A percentile compares a stretch with the other conserved stretches of the same genome.
Conservation (phyloP, 2,888 invertebrate genomes). For the Leptogaster cylindrica region DNA sequence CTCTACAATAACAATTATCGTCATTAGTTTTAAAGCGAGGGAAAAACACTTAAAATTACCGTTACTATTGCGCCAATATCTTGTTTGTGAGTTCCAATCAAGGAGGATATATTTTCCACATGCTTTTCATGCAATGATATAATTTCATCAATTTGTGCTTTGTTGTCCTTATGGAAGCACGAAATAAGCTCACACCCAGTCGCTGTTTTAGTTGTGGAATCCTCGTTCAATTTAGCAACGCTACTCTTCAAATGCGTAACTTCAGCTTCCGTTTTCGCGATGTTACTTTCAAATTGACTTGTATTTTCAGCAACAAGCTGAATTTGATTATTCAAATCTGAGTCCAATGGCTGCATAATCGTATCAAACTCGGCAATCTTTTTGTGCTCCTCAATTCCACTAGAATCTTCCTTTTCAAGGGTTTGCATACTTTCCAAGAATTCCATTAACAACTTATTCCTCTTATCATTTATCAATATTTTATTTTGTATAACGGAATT, state of each 20-base stretch:
- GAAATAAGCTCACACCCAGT: no score
- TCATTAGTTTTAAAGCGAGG: not conserved
- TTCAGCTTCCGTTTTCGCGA: not conserved
- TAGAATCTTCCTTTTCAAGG: not conserved
- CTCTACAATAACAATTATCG: not conserved
- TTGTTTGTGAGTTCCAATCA: not conserved
- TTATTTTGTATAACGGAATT: not conserved
- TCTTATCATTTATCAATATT: not conserved
- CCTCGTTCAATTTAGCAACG: no score
- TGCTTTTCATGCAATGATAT: not conserved
- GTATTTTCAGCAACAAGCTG: not conserved
- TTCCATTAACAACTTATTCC: not conserved
- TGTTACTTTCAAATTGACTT: not conserved
- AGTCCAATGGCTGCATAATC: no score
- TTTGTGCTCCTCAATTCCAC: not conserved
- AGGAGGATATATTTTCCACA: not conserved
- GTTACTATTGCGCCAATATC: not conserved
- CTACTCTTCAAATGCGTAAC: not conserved
- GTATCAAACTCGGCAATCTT: not conserved
- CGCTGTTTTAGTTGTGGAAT: no score
- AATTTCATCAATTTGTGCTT: not conserved
- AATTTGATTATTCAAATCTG: not conserved
- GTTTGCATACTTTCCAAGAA: slow-evolving; percentile 1
- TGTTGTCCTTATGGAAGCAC: no score
- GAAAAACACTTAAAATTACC: not conserved